Percentiles rank a stretch among this genome's conserved stretches.
These are phyloP conservation scores for Rhombomys opimus DNA, from an alignment of 2,113 vertebrate species.

Conservation along the genomic window DNA sequence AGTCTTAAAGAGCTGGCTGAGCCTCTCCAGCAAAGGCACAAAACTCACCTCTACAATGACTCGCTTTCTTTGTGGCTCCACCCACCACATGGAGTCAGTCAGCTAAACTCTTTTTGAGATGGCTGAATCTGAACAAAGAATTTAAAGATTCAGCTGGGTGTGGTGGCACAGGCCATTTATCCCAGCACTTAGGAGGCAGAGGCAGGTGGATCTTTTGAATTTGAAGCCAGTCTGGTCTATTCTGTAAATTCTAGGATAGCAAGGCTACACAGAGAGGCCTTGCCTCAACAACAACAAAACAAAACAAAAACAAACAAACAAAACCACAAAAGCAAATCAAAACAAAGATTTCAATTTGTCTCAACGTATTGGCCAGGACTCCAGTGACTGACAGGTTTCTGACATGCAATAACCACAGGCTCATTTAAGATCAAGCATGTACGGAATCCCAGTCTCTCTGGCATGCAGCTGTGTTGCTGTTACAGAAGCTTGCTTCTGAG, in stretches of 20 bases:
- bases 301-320: not conserved
- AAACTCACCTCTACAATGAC: not conserved
- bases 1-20: not conserved
- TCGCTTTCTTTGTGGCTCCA: not conserved
- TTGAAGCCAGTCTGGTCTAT: not conserved
- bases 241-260: not conserved
- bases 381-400: not conserved
- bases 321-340: not conserved
- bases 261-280: not conserved
- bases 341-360: not conserved
- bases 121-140: not conserved
- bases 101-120: not conserved
- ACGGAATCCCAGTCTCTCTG: not conserved
- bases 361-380: not conserved
- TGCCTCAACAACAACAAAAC: not conserved
- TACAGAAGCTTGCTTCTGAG: not conserved
- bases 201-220: not conserved
- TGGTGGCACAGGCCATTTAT: too few species aligned
- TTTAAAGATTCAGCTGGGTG: not conserved
- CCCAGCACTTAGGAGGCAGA: not conserved
- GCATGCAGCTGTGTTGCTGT: not conserved
- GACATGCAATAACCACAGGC: not conserved
- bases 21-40: not conserved
- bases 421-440: not conserved
- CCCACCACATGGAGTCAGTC: not conserved